Evolutionary conservation across 2,888 invertebrate genomes (phyloP).

Genomic region (Congeria kusceri): DNA sequence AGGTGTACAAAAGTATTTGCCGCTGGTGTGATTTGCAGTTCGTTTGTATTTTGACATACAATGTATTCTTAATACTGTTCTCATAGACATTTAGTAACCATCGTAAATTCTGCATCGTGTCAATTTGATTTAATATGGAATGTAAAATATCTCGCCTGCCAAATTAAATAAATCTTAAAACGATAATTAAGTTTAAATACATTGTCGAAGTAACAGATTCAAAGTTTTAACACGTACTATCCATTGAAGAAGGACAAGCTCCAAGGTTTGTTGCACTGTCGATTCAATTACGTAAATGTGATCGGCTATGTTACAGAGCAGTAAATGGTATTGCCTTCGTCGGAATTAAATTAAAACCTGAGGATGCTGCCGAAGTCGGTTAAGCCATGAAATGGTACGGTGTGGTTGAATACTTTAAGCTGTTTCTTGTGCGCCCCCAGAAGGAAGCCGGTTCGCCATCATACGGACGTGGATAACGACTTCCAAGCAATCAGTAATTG

Average conservation of each 20-base stretch:
- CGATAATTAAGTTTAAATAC: too few relatives aligned
- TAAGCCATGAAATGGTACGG: constrained; percentile 51
- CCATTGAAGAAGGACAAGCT: background rate
- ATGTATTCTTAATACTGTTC: too few relatives aligned
- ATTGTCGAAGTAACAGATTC: too few relatives aligned
- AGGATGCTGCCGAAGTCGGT: constrained; percentile 2
- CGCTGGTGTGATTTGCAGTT: background rate
- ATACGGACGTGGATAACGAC: background rate
- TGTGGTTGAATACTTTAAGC: constrained; percentile 61
- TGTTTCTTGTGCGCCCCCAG: constrained; percentile 63
- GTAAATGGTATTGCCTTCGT: constrained; percentile 38
- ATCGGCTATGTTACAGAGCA: constrained; percentile 33
- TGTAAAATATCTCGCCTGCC: too few relatives aligned
- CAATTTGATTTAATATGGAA: too few relatives aligned
- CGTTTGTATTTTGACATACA: too few relatives aligned
- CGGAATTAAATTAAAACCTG: background rate
- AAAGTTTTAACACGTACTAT: too few relatives aligned
- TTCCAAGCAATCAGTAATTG: background rate
- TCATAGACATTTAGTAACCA: too few relatives aligned
- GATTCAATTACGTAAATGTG: background rate
- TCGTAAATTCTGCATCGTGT: too few relatives aligned
- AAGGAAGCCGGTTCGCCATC: background rate
- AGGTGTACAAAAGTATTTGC: constrained; percentile 68
- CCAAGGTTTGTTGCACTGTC: background rate
- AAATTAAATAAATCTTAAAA: too few relatives aligned